A percentile compares a stretch with the other conserved stretches of the same genome.
Evolutionary conservation across 2,113 vertebrate genomes (phyloP).

Genomic region (Microcebus lehilahytsara): DNA sequence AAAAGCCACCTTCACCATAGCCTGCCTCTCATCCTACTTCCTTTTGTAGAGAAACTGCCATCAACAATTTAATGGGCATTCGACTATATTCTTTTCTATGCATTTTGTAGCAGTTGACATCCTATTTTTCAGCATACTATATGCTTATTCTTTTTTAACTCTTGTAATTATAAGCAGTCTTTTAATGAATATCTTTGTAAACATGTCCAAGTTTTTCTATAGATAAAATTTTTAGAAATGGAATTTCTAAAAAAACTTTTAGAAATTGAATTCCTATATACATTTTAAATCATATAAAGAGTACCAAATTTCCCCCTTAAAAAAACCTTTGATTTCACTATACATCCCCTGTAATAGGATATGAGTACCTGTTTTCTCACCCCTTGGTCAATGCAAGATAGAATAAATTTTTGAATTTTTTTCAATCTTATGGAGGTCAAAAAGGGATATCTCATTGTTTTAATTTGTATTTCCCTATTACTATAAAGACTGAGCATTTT

Average conservation of each 20-base stretch:
- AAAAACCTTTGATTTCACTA: neutral
- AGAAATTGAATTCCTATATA: neutral
- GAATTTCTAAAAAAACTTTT: neutral
- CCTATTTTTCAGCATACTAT: neutral
- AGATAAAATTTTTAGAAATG: neutral
- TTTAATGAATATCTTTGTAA: neutral
- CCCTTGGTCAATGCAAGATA: neutral
- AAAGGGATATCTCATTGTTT: neutral
- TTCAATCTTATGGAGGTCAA: neutral
- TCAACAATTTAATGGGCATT: neutral
- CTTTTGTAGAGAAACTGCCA: neutral
- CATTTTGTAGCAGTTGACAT: neutral
- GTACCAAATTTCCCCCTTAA: neutral
- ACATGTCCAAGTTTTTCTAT: neutral
- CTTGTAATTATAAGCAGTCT: neutral
- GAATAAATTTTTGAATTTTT: neutral
- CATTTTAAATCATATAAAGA: neutral
- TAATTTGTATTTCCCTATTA: neutral
- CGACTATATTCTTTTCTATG: neutral
- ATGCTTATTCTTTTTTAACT: neutral
- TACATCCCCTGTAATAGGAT: neutral
- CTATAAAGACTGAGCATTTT: neutral
- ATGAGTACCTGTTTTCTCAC: neutral
- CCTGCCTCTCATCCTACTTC: neutral
- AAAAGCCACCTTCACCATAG: neutral